These are phyloP conservation scores for Lasiurus borealis DNA, from an alignment of 2,113 vertebrate genomes.

Conservation along the genomic window DNA sequence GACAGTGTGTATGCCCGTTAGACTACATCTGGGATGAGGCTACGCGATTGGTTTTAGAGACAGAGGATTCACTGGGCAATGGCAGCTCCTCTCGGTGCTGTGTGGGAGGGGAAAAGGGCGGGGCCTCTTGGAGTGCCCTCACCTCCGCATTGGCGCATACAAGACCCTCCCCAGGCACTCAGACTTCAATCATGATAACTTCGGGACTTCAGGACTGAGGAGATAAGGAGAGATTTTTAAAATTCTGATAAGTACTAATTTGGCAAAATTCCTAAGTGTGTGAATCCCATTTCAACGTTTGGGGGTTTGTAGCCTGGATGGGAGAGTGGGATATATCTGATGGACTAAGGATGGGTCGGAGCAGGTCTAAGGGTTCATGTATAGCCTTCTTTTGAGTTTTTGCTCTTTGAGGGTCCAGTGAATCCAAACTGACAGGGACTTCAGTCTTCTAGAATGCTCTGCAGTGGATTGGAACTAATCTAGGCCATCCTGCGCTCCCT, in stretches of 20 bases:
- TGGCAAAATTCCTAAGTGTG: not conserved
- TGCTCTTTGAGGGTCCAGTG: not conserved
- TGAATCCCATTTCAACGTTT: not conserved
- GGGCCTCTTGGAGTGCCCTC: not conserved
- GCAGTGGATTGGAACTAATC: not conserved
- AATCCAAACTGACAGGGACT: not conserved
- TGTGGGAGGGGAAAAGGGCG: too few relatives aligned
- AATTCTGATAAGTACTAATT: not conserved
- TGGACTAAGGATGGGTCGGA: too few relatives aligned
- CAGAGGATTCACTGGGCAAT: fast-evolving
- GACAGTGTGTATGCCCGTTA: not conserved
- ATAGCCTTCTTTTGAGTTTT: not conserved
- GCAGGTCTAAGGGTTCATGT: not conserved
- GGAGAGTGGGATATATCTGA: not conserved
- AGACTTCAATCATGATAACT: not conserved
- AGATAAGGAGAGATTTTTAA: not conserved
- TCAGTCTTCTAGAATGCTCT: constrained; percentile 2
- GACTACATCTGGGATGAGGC: not conserved
- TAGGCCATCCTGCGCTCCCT: not conserved
- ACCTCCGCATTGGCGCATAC: not conserved
- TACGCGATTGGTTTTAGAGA: not conserved
- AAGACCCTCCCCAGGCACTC: not conserved
- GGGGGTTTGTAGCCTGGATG: not conserved
- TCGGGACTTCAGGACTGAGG: not conserved
- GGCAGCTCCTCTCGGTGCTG: not conserved